Evolutionary conservation across 2,888 invertebrate genomes (phyloP), one percentile per base, ranked within the genome.

Genomic region (Bunonema sp.): DNA sequence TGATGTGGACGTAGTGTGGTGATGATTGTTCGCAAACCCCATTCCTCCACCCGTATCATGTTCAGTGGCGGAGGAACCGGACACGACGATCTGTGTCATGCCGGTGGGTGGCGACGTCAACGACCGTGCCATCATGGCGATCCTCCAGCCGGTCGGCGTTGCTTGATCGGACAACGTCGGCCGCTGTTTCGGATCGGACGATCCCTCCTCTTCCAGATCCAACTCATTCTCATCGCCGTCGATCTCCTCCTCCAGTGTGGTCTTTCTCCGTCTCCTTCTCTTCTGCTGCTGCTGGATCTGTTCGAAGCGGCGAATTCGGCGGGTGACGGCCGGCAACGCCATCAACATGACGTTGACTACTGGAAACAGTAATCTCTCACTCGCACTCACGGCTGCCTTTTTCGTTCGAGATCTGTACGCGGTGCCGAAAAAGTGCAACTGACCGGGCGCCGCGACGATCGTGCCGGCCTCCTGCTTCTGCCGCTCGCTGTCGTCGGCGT

Each of bases 331-430:
- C 30, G 65, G 65, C 12, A 65, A 50, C 15, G 65, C 65, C 33
- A 61, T 49, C 65, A 65, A 66, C 60, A 65, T 57, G 34, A 66
- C 58, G 52, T 66, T 65, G 26, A 66, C 58, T 30, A 59, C 65
- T 64, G 52, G 21, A 44, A 46, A 29, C 12, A 8, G n/a, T 10
- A 26, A 26, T 10, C 28, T 26, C 8, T 8, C 8, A 26, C 8
- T 12, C 28, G 28, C n/a, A 12, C n/a, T 26, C n/a, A 10, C 8
- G n/a, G n/a, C n/a, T n/a, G n/a, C n/a, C n/a, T n/a, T n/a, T n/a
- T n/a, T n/a, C n/a, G n/a, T n/a, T n/a, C n/a, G n/a, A n/a, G n/a
- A n/a, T n/a, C n/a, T n/a, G n/a, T n/a, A n/a, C 7, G 15, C 8
- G 32, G 32, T 7, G 7, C 7, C 12, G 15, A 31, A 16, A 31